These are phyloP conservation scores for Xenopus borealis DNA, from an alignment of 2,113 vertebrate genomes.

Conservation along the genomic window DNA sequence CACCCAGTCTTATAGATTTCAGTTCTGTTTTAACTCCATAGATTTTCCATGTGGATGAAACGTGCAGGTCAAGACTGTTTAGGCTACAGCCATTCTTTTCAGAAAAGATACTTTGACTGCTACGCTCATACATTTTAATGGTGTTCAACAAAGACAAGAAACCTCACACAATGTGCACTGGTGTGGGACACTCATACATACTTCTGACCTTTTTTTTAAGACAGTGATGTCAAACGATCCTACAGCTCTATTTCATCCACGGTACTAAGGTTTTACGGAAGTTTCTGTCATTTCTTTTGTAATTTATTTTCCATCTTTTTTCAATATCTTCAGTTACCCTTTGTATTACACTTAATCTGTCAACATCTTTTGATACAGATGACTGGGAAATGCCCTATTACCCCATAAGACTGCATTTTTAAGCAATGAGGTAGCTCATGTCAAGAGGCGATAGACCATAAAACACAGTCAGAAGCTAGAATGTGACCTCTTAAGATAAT, in stretches of 20 bases:
- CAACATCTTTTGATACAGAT: not conserved
- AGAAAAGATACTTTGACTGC: not conserved
- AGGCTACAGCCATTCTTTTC: constrained; percentile 7
- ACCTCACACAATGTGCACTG: not conserved
- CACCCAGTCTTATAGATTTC: constrained; percentile 11
- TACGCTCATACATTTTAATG: not conserved
- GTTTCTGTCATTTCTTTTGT: not conserved
- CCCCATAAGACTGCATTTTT: not conserved
- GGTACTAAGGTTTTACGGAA: not conserved
- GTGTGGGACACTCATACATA: not conserved
- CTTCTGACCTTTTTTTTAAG: not conserved
- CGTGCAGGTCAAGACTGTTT: constrained; percentile 20
- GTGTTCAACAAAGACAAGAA: not conserved
- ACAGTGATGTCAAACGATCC: not conserved
- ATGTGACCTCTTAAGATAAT: no score
- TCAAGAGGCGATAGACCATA: not conserved
- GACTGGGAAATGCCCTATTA: not conserved
- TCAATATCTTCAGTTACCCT: not conserved
- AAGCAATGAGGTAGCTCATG: not conserved
- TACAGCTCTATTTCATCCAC: not conserved
- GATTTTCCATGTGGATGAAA: constrained; percentile 11
- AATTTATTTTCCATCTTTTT: not conserved
- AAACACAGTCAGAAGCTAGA: not conserved
- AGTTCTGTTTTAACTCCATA: not conserved
- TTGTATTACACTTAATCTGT: not conserved